Evolutionary conservation across 1,140 invertebrate genomes (phyloP).

Genomic region (Phortica variegata): DNA sequence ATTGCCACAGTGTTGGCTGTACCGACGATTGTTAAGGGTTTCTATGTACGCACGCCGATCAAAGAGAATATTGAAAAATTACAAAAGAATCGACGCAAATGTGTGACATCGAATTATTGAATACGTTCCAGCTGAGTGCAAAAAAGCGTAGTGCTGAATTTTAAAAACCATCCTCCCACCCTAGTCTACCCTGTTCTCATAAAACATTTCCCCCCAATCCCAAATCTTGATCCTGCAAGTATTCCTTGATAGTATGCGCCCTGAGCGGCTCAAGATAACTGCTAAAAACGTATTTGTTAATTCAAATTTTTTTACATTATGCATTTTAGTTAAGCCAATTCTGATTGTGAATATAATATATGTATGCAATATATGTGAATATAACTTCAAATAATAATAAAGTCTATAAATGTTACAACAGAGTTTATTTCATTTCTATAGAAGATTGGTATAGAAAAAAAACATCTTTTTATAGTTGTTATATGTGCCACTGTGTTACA

Average conservation of each 20-base stretch:
- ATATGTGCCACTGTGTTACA: no score
- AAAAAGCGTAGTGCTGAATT: no score
- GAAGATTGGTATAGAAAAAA: no score
- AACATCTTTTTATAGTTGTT: no score
- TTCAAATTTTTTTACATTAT: constrained; percentile 12
- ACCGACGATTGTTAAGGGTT: constrained; percentile 38
- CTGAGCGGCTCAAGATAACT: neutral
- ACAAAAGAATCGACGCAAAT: constrained; percentile 53
- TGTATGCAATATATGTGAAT: no score
- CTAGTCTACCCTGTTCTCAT: neutral
- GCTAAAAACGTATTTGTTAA: no score
- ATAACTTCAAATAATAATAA: no score
- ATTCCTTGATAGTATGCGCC: neutral
- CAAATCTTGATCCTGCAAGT: constrained; percentile 6
- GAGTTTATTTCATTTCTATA: no score
- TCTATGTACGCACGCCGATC: constrained; percentile 35
- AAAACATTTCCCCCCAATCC: constrained; percentile 12
- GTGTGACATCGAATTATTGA: constrained; percentile 37
- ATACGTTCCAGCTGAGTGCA: constrained; percentile 26
- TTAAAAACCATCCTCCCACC: no score
- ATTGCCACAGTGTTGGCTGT: constrained; percentile 47
- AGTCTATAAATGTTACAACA: no score
- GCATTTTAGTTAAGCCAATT: constrained; percentile 44
- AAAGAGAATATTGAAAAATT: constrained; percentile 48
- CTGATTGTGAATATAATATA: constrained; percentile 51